Conservation (phyloP, 2,797 vertebrate genomes). For the Lagocephalus sceleratus region DNA sequence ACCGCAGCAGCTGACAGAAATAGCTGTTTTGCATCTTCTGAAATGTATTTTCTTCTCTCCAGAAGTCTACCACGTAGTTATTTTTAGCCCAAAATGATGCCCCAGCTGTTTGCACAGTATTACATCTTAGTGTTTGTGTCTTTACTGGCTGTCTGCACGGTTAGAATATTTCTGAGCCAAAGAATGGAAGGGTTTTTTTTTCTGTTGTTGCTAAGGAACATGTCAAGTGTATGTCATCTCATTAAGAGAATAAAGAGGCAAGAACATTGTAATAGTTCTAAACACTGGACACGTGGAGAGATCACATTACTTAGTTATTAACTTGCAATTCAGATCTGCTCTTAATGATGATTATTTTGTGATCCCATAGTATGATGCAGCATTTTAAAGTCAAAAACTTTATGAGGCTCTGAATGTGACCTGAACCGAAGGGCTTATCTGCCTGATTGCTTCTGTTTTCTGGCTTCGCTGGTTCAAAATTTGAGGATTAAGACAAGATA, state of each 20-base stretch:
- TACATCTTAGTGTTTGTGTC: constrained; percentile 7
- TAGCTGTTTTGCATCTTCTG: background rate
- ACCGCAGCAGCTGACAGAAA: constrained; percentile 1
- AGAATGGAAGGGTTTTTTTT: constrained; percentile 48
- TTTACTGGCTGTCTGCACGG: constrained; percentile 12
- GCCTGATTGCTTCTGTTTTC: too few species aligned
- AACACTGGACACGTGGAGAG: background rate
- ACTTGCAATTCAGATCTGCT: background rate
- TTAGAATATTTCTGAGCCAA: constrained; percentile 22
- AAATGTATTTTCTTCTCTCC: constrained; percentile 1
- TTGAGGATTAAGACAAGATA: too few species aligned
- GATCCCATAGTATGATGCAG: too few species aligned
- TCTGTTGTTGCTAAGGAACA: constrained; percentile 67
- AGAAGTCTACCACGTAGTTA: constrained; percentile 1
- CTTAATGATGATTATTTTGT: too few species aligned
- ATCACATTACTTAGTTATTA: background rate
- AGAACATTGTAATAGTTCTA: constrained; percentile 3
- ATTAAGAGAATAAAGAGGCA: constrained; percentile 26
- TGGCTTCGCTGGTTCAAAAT: too few species aligned
- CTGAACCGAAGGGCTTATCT: too few species aligned
- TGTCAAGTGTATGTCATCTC: constrained; percentile 32
- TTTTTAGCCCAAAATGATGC: constrained; percentile 4
- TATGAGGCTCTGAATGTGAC: too few species aligned
- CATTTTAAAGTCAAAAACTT: too few species aligned
- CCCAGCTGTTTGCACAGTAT: constrained; percentile 4